phyloP scores from a whole-genome alignment of 2,113 vertebrate genomes.

The Gasterosteus nipponicus region DNA sequence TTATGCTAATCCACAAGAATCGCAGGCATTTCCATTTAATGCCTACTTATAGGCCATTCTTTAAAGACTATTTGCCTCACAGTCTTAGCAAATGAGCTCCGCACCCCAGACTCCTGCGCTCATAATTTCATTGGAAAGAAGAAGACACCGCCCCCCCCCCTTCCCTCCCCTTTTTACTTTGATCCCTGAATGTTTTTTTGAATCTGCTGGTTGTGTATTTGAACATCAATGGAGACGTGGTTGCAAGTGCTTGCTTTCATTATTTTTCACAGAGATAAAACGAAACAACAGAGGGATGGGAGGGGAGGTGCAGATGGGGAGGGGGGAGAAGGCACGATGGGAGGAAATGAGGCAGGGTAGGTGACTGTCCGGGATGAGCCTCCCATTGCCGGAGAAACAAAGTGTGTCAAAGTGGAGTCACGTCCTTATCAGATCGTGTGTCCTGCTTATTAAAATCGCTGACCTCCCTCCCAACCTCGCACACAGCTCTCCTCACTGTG shows the following conservation, averaged over 20 bases:
- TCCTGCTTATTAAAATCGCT: conserved; percentile 80
- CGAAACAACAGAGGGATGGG: conserved; percentile 81
- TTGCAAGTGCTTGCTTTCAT: conserved; percentile 92
- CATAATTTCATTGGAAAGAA: conserved; percentile 89
- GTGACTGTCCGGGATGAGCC: conserved; percentile 73
- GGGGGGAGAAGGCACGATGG: conserved; percentile 20
- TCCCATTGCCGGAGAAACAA: conserved; percentile 74
- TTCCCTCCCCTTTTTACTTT: conserved; percentile 81
- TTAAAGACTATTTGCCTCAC: conserved; percentile 85
- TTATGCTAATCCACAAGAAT: conserved; percentile 85
- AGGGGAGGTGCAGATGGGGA: conserved; percentile 38
- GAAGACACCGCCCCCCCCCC: conserved; percentile 51
- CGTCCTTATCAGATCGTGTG: conserved; percentile 85
- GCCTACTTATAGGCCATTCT: conserved; percentile 80
- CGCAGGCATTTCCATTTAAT: conserved; percentile 82
- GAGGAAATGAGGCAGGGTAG: conserved; percentile 50
- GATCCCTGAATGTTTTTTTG: conserved; percentile 90
- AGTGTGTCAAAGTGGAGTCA: conserved; percentile 80
- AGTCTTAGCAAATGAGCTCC: conserved; percentile 87
- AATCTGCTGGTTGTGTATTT: conserved; percentile 92
- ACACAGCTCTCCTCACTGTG: conserved; percentile 26
- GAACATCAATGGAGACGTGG: conserved; percentile 91
- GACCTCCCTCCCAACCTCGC: conserved; percentile 70
- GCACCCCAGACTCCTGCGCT: conserved; percentile 79
- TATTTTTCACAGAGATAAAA: conserved; percentile 94